phyloP scores from a whole-genome alignment of 2,888 invertebrate genomes.

The Abrostola tripartita region DNA sequence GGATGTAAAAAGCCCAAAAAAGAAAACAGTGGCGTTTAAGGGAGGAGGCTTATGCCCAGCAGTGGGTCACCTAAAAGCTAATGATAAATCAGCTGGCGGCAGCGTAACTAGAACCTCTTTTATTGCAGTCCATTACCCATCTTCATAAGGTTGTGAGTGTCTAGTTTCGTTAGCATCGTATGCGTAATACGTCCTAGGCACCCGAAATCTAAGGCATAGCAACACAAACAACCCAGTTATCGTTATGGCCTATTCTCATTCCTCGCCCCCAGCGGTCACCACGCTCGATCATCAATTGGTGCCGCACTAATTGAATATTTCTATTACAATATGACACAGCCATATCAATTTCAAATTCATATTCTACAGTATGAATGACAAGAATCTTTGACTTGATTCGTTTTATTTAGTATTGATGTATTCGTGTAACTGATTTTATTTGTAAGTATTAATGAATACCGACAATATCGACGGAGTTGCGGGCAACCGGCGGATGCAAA shows the following conservation, averaged over 20 bases:
- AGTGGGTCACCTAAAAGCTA: too few species aligned
- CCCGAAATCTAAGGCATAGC: neutral
- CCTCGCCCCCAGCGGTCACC: conserved; percentile 27
- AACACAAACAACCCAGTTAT: conserved; percentile 8
- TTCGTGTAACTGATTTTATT: neutral
- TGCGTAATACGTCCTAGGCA: too few species aligned
- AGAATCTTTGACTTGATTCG: neutral
- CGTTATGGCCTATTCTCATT: conserved; percentile 25
- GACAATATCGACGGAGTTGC: too few species aligned
- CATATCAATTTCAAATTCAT: conserved; percentile 7
- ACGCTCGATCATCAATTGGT: conserved; percentile 44
- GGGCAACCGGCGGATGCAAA: too few species aligned
- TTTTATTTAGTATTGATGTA: conserved; percentile 4
- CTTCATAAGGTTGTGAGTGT: too few species aligned
- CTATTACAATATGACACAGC: conserved; percentile 21
- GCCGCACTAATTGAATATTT: conserved; percentile 47
- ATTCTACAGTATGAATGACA: neutral
- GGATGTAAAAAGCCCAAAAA: too few species aligned
- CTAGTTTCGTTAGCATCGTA: too few species aligned
- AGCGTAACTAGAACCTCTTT: neutral
- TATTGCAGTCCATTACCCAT: too few species aligned
- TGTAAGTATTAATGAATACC: too few species aligned
- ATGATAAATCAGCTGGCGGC: neutral
- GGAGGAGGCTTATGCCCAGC: too few species aligned
- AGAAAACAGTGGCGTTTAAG: too few species aligned